phyloP scores from a whole-genome alignment of 2,888 invertebrate species.

The Andrena praecox region DNA sequence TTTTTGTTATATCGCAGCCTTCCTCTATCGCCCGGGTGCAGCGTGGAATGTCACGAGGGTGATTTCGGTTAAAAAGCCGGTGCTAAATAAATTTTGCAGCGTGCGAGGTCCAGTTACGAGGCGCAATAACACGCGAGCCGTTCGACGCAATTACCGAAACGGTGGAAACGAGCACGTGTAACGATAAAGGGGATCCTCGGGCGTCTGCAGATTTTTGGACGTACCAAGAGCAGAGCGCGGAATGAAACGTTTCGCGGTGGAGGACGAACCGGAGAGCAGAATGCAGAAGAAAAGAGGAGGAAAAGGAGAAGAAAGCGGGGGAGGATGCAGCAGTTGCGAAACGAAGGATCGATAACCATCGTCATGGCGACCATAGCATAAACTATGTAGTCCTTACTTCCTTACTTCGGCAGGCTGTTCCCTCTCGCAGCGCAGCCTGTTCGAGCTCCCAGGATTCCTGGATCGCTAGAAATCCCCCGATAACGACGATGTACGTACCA shows the following conservation, averaged over 20 bases:
- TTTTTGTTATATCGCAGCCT: too few relatives aligned
- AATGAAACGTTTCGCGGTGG: background rate
- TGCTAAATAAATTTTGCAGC: too few relatives aligned
- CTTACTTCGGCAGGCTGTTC: conserved; percentile 57
- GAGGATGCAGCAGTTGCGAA: conserved; percentile 49
- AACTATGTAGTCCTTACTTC: conserved; percentile 68
- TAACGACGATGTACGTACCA: conserved; percentile 3
- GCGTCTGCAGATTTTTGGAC: background rate
- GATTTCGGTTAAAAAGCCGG: too few relatives aligned
- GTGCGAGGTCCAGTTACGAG: too few relatives aligned
- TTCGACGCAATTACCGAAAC: too few relatives aligned
- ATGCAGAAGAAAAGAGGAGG: background rate
- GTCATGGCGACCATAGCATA: conserved; percentile 79
- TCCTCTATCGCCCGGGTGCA: too few relatives aligned
- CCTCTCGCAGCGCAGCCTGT: conserved; percentile 2
- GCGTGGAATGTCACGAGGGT: too few relatives aligned
- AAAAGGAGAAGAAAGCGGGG: conserved; percentile 12
- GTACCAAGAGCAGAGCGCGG: too few relatives aligned
- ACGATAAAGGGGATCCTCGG: too few relatives aligned
- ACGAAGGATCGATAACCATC: conserved; percentile 78
- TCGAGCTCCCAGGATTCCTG: background rate
- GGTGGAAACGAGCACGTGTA: too few relatives aligned
- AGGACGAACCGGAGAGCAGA: background rate
- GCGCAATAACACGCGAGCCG: too few relatives aligned
- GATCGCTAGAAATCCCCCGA: conserved; percentile 1